Evolutionary conservation across 2,888 invertebrate genomes (phyloP), one percentile per base, ranked within the genome.

Genomic region (Melanostoma scalare): DNA sequence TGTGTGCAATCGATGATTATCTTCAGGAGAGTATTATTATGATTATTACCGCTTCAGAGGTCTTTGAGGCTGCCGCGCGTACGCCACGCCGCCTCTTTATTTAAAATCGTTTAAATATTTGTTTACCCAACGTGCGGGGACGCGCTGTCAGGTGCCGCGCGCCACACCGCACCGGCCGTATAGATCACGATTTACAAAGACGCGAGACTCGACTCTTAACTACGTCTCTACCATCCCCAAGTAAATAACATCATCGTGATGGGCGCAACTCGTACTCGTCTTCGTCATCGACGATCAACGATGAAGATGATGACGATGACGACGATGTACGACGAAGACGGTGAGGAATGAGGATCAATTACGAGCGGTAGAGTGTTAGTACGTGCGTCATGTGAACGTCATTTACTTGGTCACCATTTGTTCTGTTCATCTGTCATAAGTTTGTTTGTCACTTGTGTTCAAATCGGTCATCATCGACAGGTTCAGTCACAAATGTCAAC

Each of bases 1-100:
- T 75, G 72, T 82, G 63, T 60, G 79, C 84, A 84, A 79, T 84
- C 74, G 67, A 79, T 75, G 79, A 84, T 84, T 84, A 84, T 84
- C 84, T 84, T 60, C 55, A 44, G 60, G 71, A 79, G 84, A 79
- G 79, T 79, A 74, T 84, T 79, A 84, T 84, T 79, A 79, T 79
- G 84, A 84, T 84, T 81, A 81, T 81, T 84, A 84, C 69, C 74
- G 84, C 74, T 79, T 79, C 40, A 55, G 38, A 48, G 58, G 67
- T 40, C 79, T 84, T 84, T 84, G 84, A 84, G 84, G 71, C 74
- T 79, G 84, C 84, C 84, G 84, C 84, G 44, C 63, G 73, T 63
- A 84, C 72, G 61, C 79, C 79, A 84, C 72, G 61, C 79, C 79
- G 71, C 71, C 84, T 79, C 78, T 84, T 78, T 74, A 78, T 84